These are phyloP conservation scores for Anastrepha ludens DNA, from an alignment of 1,140 invertebrate species.

Conservation along the genomic window DNA sequence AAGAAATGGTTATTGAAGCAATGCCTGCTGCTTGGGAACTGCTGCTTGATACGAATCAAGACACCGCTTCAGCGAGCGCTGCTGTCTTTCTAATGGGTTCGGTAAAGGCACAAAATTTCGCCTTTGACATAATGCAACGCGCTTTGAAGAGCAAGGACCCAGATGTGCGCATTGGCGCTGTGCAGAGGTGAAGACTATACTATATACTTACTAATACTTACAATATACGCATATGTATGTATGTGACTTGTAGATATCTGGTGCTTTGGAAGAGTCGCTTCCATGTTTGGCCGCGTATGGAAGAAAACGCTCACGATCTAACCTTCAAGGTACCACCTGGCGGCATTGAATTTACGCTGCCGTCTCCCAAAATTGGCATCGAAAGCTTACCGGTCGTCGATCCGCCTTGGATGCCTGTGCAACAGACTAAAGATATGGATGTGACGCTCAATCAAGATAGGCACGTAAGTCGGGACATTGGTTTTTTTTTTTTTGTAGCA, in stretches of 20 bases:
- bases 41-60: slow-evolving; percentile 86
- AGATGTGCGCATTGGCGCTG: slow-evolving; percentile 80
- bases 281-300: slow-evolving; percentile 99
- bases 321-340: slow-evolving; percentile 98
- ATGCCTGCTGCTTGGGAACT: slow-evolving; percentile 96
- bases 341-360: slow-evolving; percentile 98
- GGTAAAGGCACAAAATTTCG: slow-evolving; percentile 90
- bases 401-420: slow-evolving; percentile 98
- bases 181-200: slow-evolving; percentile 71
- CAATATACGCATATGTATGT: no score
- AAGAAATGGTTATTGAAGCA: slow-evolving; percentile 91
- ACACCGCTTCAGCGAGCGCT: slow-evolving; percentile 87
- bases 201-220: not conserved
- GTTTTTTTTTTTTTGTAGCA: not conserved
- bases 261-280: slow-evolving; percentile 97
- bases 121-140: slow-evolving; percentile 90
- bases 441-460: slow-evolving; percentile 99
- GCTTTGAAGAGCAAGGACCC: slow-evolving; percentile 90
- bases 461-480: slow-evolving; percentile 84
- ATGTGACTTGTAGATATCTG: slow-evolving; percentile 82
- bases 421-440: slow-evolving; percentile 99
- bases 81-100: slow-evolving; percentile 94
- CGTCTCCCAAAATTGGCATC: slow-evolving; percentile 98
- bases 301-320: slow-evolving; percentile 92
- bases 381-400: slow-evolving; percentile 96